Evolutionary conservation across 2,113 vertebrate genomes (phyloP), one percentile per base, ranked within the genome.

Genomic region (Eupsittula cactorum): DNA sequence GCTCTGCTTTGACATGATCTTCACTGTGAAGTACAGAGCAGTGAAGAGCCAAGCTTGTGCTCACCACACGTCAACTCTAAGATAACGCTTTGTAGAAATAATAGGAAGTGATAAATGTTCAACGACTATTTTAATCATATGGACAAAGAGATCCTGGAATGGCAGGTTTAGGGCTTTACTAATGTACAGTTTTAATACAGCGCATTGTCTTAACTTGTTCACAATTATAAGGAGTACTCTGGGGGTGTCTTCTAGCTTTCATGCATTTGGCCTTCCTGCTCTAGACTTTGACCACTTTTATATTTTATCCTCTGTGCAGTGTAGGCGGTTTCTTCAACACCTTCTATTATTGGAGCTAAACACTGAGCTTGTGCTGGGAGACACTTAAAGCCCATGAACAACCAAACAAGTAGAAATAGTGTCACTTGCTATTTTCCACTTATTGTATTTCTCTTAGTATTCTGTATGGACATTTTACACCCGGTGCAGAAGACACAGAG

Each of bases 401-500:
- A 23, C 6, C 16, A 74, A 69, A 33, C 14, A 52, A 65, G 1
- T 2, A 3, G 33, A 28, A 35, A 63, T 27, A 11, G 21, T 2
- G 0, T 7, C 37, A 75, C 31, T 28, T 59, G 62, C 39, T 55
- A 0, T 64, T 82, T 71, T n/a, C 52, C 5, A 1, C 9, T 2
- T 2, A 7, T 24, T 83, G n/a, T 3, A 0, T 74, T 71, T 67
- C n/a, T 55, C 31, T 27, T 74, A 71, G 13, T 37, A 4, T 37
- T 75, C 47, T 47, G 2, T 31, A 0, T 0, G 23, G 53, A 35
- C 8, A 2, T 19, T 70, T 67, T 17, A 33, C 35, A 27, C 28
- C 29, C 1, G 0, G 6, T 11, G 3, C 29, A 0, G 4, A 46
- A 70, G 31, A 12, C 35, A 4, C 0, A 9, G 47, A 47, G n/a